Evolutionary conservation across 2,888 invertebrate genomes (phyloP).

Genomic region (Chrysolina americana): DNA sequence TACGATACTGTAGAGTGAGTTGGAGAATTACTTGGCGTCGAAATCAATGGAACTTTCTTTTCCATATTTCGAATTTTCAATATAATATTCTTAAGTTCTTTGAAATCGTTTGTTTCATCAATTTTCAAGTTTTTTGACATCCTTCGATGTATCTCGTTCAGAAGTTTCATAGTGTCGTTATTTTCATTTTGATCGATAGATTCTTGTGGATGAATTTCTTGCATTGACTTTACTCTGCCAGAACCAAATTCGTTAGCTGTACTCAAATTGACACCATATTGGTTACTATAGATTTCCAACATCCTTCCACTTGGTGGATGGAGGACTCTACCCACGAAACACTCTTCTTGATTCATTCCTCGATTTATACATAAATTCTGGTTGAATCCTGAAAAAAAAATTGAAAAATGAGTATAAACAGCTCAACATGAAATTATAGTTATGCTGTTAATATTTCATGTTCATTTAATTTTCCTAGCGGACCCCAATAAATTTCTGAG

Average conservation of each 20-base stretch:
- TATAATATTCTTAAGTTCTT: slow-evolving; percentile 36
- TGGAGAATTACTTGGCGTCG: slow-evolving; percentile 9
- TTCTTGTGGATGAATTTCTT: slow-evolving; percentile 41
- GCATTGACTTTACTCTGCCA: slow-evolving; percentile 50
- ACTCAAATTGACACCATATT: slow-evolving; percentile 90
- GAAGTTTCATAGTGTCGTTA: slow-evolving; percentile 20
- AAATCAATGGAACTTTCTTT: background rate
- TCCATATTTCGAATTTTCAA: slow-evolving; percentile 23
- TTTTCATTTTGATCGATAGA: background rate
- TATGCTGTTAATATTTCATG: no score
- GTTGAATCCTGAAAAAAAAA: slow-evolving; percentile 74
- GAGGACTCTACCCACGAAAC: slow-evolving; percentile 77
- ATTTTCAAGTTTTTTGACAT: slow-evolving; percentile 27
- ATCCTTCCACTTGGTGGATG: slow-evolving; percentile 82
- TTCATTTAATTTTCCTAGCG: no score
- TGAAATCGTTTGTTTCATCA: slow-evolving; percentile 32
- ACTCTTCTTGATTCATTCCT: slow-evolving; percentile 72
- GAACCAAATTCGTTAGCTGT: slow-evolving; percentile 76
- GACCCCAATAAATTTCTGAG: no score
- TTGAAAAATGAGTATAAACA: no score
- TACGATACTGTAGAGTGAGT: background rate
- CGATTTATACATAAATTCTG: slow-evolving; percentile 84
- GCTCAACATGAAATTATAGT: no score
- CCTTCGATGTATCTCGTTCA: slow-evolving; percentile 30
- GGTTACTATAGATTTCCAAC: slow-evolving; percentile 86